These are phyloP conservation scores for Athalia circularis DNA, from an alignment of 2,888 invertebrate species.

Conservation along the genomic window DNA sequence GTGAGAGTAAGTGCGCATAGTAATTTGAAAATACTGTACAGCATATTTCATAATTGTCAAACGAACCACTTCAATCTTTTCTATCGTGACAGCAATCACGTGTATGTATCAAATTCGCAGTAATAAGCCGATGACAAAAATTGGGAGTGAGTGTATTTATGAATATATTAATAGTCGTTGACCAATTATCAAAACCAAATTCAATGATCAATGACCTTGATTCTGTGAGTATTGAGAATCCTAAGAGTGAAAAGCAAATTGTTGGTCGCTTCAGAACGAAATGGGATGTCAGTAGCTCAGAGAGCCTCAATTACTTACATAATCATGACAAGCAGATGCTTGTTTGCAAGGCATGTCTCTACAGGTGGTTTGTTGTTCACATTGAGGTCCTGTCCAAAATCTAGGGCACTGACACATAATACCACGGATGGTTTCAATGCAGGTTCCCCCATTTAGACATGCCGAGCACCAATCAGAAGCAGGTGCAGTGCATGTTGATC, in stretches of 20 bases:
- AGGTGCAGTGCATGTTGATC: constrained; percentile 61
- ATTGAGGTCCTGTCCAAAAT: constrained; percentile 72
- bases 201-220: neutral
- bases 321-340: constrained; percentile 79
- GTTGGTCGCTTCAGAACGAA: constrained; percentile 5
- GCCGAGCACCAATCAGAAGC: constrained; percentile 65
- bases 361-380: constrained; percentile 73
- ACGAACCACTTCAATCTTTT: neutral
- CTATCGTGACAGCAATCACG: neutral
- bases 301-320: constrained; percentile 76
- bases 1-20: constrained; percentile 3
- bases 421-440: constrained; percentile 67
- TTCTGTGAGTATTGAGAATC: neutral
- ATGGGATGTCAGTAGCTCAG: neutral
- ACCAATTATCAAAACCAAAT: neutral
- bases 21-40: constrained; percentile 8
- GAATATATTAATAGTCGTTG: neutral
- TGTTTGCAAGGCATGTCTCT: constrained; percentile 78
- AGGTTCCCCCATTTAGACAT: constrained; percentile 77
- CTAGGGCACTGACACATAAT: constrained; percentile 65
- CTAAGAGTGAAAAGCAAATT: constrained; percentile 5
- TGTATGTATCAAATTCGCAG: neutral
- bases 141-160: neutral
- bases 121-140: neutral
- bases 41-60: neutral